Percentiles rank a stretch among this genome's conserved stretches.
Evolutionary conservation across 2,888 invertebrate species (phyloP).

Genomic region (Morpho helenor): DNA sequence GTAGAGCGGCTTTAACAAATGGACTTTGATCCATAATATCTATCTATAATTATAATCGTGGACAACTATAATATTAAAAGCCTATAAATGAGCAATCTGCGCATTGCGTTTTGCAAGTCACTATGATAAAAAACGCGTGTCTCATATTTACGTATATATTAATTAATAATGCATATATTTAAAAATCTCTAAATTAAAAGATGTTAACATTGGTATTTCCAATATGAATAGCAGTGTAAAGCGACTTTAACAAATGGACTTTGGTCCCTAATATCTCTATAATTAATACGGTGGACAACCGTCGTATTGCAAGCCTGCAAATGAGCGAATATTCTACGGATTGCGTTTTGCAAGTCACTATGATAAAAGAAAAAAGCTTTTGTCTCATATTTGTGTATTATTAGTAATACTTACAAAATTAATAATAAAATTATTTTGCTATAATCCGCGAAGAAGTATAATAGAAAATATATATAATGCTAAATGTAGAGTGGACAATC

Average conservation of each 20-base stretch:
- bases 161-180: no score
- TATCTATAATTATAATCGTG: conserved; percentile 11
- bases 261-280: conserved; percentile 5
- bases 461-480: no score
- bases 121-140: conserved; percentile 1
- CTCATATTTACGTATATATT: no score
- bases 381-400: no score
- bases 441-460: no score
- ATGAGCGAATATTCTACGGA: conserved; percentile 8
- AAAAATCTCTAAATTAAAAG: no score
- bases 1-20: neutral
- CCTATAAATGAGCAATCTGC: conserved; percentile 8
- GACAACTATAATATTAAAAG: conserved; percentile 10
- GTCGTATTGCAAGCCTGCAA: conserved; percentile 12
- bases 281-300: conserved; percentile 14
- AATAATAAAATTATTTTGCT: no score
- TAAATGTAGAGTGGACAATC: no score
- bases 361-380: neutral
- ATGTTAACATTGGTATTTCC: no score
- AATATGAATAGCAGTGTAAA: neutral
- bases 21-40: conserved; percentile 2
- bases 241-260: neutral
- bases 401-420: no score
- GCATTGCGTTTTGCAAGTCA: conserved; percentile 19
- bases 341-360: conserved; percentile 20